phyloP scores from a whole-genome alignment of 2,797 vertebrate genomes.

The Sebastes diploproa region DNA sequence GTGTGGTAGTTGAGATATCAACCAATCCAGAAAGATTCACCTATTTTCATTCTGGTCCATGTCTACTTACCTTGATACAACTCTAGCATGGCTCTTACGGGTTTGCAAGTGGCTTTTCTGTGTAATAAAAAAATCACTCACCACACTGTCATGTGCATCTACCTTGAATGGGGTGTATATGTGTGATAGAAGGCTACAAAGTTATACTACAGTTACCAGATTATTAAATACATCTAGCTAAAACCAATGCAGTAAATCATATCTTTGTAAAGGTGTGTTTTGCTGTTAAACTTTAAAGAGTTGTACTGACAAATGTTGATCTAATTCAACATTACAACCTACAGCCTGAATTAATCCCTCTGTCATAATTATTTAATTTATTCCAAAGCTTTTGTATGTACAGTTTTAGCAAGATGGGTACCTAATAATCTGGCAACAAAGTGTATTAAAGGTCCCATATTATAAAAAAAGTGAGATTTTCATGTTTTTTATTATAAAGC shows the following conservation, averaged over 20 bases:
- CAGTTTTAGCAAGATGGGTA: not conserved
- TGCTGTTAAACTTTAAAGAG: not conserved
- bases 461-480: no score
- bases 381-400: not conserved
- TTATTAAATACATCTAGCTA: not conserved
- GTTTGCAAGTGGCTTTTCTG: slow-evolving; percentile 71
- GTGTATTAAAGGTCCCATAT: not conserved
- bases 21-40: slow-evolving; percentile 20
- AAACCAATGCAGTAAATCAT: not conserved
- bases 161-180: not conserved
- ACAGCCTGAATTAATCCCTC: not conserved
- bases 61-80: slow-evolving; percentile 67
- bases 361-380: not conserved
- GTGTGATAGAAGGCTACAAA: not conserved
- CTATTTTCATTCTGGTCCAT: slow-evolving; percentile 13
- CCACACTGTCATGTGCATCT: slow-evolving; percentile 36
- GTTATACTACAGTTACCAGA: not conserved
- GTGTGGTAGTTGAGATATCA: slow-evolving; percentile 22
- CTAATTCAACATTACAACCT: not conserved
- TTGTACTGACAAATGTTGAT: not conserved
- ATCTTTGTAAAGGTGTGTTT: not conserved
- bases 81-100: slow-evolving; percentile 69
- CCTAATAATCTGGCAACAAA: not conserved
- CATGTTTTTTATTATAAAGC: no score
- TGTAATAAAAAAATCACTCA: slow-evolving; percentile 63